Conservation (phyloP, 1,140 invertebrate species). For the Cyrtorhinus lividipennis region DNA sequence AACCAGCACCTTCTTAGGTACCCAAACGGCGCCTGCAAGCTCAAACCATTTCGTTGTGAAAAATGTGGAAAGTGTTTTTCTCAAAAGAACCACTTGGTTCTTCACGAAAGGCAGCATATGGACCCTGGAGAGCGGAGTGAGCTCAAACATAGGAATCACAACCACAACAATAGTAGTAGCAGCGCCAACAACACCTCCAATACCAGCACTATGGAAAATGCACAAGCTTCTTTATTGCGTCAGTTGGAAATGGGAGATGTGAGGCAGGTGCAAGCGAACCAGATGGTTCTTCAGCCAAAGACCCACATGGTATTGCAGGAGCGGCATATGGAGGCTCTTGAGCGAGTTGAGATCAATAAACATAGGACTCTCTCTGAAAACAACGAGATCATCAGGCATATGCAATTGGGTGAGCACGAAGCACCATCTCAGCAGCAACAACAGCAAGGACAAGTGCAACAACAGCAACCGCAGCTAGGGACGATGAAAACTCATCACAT, state of each 20-base stretch:
- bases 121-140: conserved; percentile 31
- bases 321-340: conserved; percentile 14
- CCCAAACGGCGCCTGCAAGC: conserved; percentile 61
- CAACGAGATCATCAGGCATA: conserved; percentile 3
- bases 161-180: not conserved
- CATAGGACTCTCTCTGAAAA: conserved; percentile 9
- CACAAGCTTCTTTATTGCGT: not conserved
- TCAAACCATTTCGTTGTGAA: conserved; percentile 63
- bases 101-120: conserved; percentile 69
- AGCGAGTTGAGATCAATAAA: not conserved
- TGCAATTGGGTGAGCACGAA: not conserved
- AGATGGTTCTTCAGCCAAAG: conserved; percentile 1
- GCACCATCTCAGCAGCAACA: not conserved
- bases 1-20: conserved; percentile 50
- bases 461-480: not conserved
- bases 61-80: conserved; percentile 77
- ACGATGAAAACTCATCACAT: conserved; percentile 25
- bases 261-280: conserved; percentile 6
- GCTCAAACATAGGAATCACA: conserved; percentile 13
- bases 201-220: not conserved
- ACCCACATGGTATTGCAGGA: conserved; percentile 14
- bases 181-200: not conserved
- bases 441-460: conserved; percentile 10
- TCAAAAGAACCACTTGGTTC: conserved; percentile 64
- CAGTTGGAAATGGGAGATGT: not conserved